Evolutionary conservation across 2,888 invertebrate genomes (phyloP).

Genomic region (Polyommatus iphigenia): DNA sequence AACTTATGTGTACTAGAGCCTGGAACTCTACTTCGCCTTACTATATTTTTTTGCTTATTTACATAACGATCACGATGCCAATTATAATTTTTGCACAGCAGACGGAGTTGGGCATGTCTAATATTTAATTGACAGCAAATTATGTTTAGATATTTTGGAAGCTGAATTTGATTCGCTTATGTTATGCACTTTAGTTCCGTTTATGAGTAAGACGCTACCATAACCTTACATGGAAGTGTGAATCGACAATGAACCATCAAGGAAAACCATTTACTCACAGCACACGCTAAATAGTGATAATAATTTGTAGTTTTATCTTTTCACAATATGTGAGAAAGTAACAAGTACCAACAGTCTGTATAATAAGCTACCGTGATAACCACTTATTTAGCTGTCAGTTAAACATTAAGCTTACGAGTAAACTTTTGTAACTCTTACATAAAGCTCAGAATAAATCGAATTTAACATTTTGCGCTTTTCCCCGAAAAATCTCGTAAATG

Average conservation of each 20-base stretch:
- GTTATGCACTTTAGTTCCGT: conserved; percentile 2
- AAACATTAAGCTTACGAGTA: not conserved
- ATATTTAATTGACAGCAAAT: conserved; percentile 1
- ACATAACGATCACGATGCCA: not conserved
- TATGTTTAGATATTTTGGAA: not conserved
- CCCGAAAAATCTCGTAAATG: not conserved
- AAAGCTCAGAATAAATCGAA: not conserved
- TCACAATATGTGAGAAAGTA: not conserved
- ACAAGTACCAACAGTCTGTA: not conserved
- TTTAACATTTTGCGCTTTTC: not conserved
- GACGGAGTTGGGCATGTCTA: not conserved
- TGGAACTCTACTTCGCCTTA: not conserved
- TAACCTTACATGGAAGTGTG: not conserved
- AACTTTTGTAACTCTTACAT: not conserved
- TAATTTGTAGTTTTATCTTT: not conserved
- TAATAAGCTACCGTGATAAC: not conserved
- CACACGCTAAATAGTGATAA: not conserved
- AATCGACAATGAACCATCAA: not conserved
- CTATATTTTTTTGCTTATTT: not conserved
- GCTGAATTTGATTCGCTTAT: conserved; percentile 2
- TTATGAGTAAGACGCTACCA: conserved; percentile 11
- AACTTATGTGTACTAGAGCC: no score
- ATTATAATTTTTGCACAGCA: not conserved
- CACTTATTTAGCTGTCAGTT: not conserved
- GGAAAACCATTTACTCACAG: not conserved